Evolutionary conservation across 2,113 vertebrate genomes (phyloP).

Genomic region (Percopsis transmontana): DNA sequence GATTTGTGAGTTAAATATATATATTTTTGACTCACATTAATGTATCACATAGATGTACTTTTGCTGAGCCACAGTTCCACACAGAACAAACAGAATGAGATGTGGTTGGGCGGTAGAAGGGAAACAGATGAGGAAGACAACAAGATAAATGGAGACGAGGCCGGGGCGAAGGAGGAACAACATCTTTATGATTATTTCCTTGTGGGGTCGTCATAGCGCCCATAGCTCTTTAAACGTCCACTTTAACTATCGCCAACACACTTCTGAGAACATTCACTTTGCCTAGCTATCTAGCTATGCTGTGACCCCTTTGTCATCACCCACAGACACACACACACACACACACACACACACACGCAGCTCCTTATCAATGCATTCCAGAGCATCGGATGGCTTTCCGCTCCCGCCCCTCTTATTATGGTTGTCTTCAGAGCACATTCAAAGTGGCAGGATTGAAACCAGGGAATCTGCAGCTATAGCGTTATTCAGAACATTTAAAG

Average conservation of each 20-base stretch:
- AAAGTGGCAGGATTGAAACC: conserved; percentile 54
- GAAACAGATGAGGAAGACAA: not conserved
- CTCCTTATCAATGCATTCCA: conserved; percentile 77
- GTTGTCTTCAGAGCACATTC: conserved; percentile 65
- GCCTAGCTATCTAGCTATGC: not conserved
- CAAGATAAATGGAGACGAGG: not conserved
- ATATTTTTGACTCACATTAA: too few species aligned
- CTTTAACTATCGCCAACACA: conserved; percentile 6
- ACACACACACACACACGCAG: conserved; percentile 14
- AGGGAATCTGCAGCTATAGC: conserved; percentile 63
- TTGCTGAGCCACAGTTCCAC: conserved; percentile 3
- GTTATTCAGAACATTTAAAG: conserved; percentile 74
- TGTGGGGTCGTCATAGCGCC: not conserved
- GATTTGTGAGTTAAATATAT: conserved; percentile 1
- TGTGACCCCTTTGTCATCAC: not conserved
- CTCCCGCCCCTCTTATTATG: conserved; percentile 71
- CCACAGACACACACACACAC: not conserved
- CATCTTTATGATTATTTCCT: conserved; percentile 7
- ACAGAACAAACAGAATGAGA: conserved; percentile 1
- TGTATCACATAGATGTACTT: not conserved
- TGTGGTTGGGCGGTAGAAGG: not conserved
- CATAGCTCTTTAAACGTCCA: not conserved
- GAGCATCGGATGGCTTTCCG: conserved; percentile 67
- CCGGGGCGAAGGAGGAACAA: not conserved
- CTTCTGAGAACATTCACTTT: not conserved